Base-by-base conservation (phyloP, 53 echinoderm and acorn worm genomes). In the Temnopleurus reevesii region DNA sequence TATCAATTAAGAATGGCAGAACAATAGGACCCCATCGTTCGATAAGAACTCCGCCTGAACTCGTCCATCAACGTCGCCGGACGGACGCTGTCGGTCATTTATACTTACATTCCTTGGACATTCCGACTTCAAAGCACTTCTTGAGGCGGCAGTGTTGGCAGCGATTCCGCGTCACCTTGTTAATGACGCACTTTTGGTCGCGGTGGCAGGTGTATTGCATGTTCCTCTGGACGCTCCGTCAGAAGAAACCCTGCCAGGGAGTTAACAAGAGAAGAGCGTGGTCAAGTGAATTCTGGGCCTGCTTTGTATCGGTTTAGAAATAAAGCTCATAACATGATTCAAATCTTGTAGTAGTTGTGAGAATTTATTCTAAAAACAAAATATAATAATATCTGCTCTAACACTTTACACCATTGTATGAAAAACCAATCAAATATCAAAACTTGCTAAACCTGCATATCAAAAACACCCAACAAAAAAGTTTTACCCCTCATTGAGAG, bases 101-200 rank as follows among this genome's bases (percentile, higher is more conserved):
- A 55, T 80, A 95, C 97, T 95, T 89, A 97, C 97, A 97, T 59
- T 97, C 97, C 94, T 99, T 99, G 83, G 99, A 99, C 99, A 99
- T 99, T 51, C 99, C 99, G 34, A 99, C 99, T 31, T 96, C 99
- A 76, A 99, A 99, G 90, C 99, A 99, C 85, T 96, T 99, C 92
- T 96, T 94, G 90, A 99, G 93, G 34, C 99, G 93, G 77, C 99
- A 99, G 91, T 99, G 94, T 93, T 99, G 99, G 82, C 99, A 99
- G 77, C 99, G 90, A 89, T 99, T 99, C 86, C 99, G 61, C 24
- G 99, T 99, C 64, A 99, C 94, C 92, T 99, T 99, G 93, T 98
- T 99, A 82, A 99, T 99, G 55, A 94, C 93, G 90, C 99, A 99
- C 83, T 96, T 94, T 82, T 94, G 94, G 89, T 99, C 99, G 55